Evolutionary conservation across 1,140 invertebrate species (phyloP), one percentile per base, ranked within the genome.

Genomic region (Carposina sasakii): DNA sequence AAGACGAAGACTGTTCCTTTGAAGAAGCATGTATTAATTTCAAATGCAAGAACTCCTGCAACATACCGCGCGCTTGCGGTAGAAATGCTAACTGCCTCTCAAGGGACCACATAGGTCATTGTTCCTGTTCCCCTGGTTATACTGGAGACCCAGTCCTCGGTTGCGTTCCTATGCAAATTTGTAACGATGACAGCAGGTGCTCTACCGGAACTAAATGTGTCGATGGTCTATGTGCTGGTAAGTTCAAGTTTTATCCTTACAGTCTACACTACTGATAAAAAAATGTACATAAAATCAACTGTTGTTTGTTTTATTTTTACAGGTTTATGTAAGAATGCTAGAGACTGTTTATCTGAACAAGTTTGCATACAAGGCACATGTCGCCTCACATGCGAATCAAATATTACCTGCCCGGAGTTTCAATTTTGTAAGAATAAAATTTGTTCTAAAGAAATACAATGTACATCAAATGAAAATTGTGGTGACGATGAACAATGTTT

Each of bases 101-200:
- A 0, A 85, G 87, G 42, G 93, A 91, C 69, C 92, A 94, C 57
- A 88, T 91, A n/a, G 92, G 91, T 1, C 85, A 92, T 10, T 97
- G 95, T 66, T 89, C 88, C 4, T 97, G 96, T 71, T 83, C 90
- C 66, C 85, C 92, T 13, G 95, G 94, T 15, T 92, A 89, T 48
- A 95, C 94, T 8, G 95, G 95, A 37, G 93, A 96, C 83, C 92
- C 95, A 13, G 90, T 92, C 47, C 84, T 95, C 22, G 94, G 94
- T 8, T 96, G 94, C 68, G 90, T 93, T 26, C 87, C 89, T 2
- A 85, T 95, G 24, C 92, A 94, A 55, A 94, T 93, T 61, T 96
- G 94, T 69, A 90, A 89, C 37, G 76, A 81, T 56, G 92, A 95
- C 45, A 88, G 78, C 16, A 92, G 94, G 60, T 96, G 94, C 68